Evolutionary conservation across 2,113 vertebrate species (phyloP).

Genomic region (Kryptolebias marmoratus): DNA sequence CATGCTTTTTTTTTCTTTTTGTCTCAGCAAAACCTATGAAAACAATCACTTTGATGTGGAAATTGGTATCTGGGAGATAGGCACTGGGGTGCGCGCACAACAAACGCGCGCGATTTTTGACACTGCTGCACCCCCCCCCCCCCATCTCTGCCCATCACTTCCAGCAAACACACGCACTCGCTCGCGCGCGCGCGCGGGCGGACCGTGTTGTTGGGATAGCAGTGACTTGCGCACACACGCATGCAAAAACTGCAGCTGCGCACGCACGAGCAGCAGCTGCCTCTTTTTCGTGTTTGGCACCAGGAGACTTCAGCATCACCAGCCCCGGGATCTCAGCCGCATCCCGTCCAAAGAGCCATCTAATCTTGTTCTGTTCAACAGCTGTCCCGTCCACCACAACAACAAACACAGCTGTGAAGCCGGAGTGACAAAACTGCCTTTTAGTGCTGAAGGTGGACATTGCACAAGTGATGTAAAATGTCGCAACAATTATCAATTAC

Average conservation of each 20-base stretch:
- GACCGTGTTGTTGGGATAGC: constrained; percentile 1
- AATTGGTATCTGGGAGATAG: constrained; percentile 21
- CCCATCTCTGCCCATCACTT: neutral
- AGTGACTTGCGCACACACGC: neutral
- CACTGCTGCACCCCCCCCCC: neutral
- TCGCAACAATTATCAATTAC: constrained; percentile 22
- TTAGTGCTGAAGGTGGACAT: neutral
- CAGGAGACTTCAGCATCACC: constrained; percentile 26
- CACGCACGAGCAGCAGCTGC: constrained; percentile 21
- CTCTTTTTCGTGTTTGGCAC: constrained; percentile 39
- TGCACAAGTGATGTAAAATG: neutral
- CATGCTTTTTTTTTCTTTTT: neutral
- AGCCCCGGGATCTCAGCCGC: constrained; percentile 21
- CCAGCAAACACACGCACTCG: constrained; percentile 2
- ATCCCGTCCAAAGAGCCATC: neutral
- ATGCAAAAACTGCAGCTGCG: neutral
- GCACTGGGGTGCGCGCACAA: neutral
- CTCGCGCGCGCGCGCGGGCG: neutral
- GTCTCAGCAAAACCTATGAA: constrained; percentile 1
- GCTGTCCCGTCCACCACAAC: constrained; percentile 11
- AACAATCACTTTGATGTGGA: constrained; percentile 45
- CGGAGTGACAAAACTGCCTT: neutral
- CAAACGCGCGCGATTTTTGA: constrained; percentile 1
- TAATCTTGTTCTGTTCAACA: constrained; percentile 22
- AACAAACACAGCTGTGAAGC: neutral